Evolutionary conservation across 2,113 vertebrate genomes (phyloP).

Genomic region (Halichoeres trimaculatus): DNA sequence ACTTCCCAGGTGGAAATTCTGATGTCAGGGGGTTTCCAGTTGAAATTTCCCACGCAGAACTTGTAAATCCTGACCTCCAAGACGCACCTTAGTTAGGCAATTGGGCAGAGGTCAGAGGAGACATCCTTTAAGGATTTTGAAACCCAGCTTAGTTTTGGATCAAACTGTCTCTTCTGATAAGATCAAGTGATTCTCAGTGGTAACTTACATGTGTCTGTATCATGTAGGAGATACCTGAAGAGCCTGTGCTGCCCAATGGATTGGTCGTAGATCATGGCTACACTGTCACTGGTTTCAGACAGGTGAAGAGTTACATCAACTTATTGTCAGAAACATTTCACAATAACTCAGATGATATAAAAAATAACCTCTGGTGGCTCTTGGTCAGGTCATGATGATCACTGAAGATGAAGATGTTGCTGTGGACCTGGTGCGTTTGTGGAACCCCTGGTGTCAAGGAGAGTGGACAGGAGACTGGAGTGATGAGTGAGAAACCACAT

Average conservation of each 20-base stretch:
- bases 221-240: slow-evolving; percentile 59
- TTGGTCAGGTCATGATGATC: slow-evolving; percentile 81
- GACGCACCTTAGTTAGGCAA: too few relatives aligned
- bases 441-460: slow-evolving; percentile 86
- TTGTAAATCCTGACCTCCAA: too few relatives aligned
- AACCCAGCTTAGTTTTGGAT: too few relatives aligned
- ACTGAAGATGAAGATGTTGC: slow-evolving; percentile 54
- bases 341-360: not conserved
- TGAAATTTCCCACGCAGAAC: too few relatives aligned
- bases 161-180: too few relatives aligned
- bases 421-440: slow-evolving; percentile 84
- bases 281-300: slow-evolving; percentile 85
- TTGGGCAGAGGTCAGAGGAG: too few relatives aligned
- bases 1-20: too few relatives aligned
- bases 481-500: slow-evolving; percentile 81
- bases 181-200: not conserved
- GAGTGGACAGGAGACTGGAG: slow-evolving; percentile 91
- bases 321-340: not conserved
- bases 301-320: slow-evolving; percentile 73
- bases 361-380: not conserved
- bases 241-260: slow-evolving; percentile 71
- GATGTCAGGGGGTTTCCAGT: too few relatives aligned
- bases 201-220: not conserved
- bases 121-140: too few relatives aligned
- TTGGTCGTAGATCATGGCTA: slow-evolving; percentile 88